Base-by-base conservation (phyloP, 2,888 invertebrate species). In the Drosophila tripunctata region DNA sequence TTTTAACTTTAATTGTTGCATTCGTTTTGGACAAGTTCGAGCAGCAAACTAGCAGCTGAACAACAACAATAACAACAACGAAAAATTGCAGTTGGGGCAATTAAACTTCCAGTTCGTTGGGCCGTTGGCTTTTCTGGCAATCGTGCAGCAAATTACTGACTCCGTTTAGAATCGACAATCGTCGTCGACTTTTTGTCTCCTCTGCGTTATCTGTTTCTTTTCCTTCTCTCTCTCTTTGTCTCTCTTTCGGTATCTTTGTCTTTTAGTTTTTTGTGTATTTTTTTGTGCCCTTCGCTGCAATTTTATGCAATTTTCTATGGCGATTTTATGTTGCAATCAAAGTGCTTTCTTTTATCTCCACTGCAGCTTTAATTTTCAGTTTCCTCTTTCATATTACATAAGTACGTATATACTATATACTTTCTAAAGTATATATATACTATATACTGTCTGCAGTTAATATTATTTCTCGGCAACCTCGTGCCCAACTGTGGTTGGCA, bases 1-100 rank as follows among this genome's bases (percentile, higher is more conserved):
- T 85, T 75, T 82, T 78, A 67, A 56, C 79, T 87, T 85, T 82
- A 87, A 82, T 82, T 82, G 81, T 82, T 82, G 87, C 87, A 79
- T 82, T 82, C 67, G 61, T 19, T 44, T 45, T 19, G 51, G 54
- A 47, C 60, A 47, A 35, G 36, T 48, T n/a, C n/a, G 7, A 33
- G 44, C 40, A 31, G 7, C 35, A 51, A 21, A 38, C n/a, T n/a
- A 40, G 17, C 14, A 38, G 10, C 3, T 6, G 8, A 1, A 19
- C 43, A 57, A 40, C 24, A 33, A 10, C 15, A 67, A 33, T 17
- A 1, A 19, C 43, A 57, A 40, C 24, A 33, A 10, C 15, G n/a
- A 67, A 33, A 17, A 51, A n/a, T 47, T 55, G 40, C 33, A 43
- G 57, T 43, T 30, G 30, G 27, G 77, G 68, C 86, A 82, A 86